Evolutionary conservation across 2,888 invertebrate species (phyloP).

Genomic region (Dichetophora obliterata): DNA sequence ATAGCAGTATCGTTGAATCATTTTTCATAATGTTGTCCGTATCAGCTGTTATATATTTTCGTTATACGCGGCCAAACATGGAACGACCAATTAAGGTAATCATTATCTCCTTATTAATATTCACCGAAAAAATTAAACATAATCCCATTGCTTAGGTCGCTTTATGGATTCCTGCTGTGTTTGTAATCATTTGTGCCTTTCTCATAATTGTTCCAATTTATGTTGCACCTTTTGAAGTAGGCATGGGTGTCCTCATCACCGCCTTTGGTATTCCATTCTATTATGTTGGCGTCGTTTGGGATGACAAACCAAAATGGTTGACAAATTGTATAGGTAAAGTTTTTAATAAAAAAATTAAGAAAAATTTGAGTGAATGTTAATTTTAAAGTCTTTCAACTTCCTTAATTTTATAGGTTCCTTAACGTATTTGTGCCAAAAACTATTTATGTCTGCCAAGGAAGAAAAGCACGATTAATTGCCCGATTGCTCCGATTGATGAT

Average conservation of each 20-base stretch:
- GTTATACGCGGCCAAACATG: conserved; percentile 84
- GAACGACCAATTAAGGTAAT: conserved; percentile 86
- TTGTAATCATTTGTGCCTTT: conserved; percentile 83
- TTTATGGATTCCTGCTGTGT: conserved; percentile 81
- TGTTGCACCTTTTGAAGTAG: conserved; percentile 84
- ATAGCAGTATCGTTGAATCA: conserved; percentile 92
- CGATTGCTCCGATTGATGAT: neutral
- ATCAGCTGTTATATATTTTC: conserved; percentile 84
- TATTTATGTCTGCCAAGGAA: conserved; percentile 84
- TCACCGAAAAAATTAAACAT: conserved; percentile 25
- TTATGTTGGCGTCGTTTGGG: conserved; percentile 78
- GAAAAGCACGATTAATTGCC: conserved; percentile 71
- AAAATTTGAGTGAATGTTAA: too few species aligned
- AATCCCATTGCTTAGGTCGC: conserved; percentile 73
- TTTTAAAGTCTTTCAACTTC: neutral
- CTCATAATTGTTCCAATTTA: conserved; percentile 84
- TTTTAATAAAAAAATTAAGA: neutral
- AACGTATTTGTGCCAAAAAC: conserved; percentile 66
- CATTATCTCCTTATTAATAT: conserved; percentile 15
- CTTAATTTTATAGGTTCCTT: conserved; percentile 55
- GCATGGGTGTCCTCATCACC: conserved; percentile 83
- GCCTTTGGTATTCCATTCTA: conserved; percentile 88
- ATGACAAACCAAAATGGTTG: conserved; percentile 76
- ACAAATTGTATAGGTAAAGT: conserved; percentile 74
- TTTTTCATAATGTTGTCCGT: conserved; percentile 91